Base-by-base conservation (phyloP, 2,113 vertebrate species). In the Seriola rivoliana region DNA sequence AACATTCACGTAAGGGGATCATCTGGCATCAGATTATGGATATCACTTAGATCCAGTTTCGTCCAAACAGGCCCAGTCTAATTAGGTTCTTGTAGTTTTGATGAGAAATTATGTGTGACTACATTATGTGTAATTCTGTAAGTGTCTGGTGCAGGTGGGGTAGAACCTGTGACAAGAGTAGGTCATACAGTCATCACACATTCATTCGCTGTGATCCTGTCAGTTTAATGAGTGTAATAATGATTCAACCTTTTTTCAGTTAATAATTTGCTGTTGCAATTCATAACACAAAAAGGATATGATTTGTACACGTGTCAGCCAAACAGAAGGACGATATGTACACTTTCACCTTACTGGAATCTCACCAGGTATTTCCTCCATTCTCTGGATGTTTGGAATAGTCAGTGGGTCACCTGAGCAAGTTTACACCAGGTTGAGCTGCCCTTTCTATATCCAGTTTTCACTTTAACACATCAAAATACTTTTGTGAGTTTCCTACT, bases 361-460 rank as follows among this genome's bases (percentile, higher is more conserved):
- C n/a, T 60, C 32, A 44, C 21, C 19, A 57, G 44, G 25, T 46
- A 64, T 85, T 85, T 88, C 79, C 85, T 88, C 46, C 78, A 90
- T 90, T 89, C 86, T 84, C 57, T 21, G 25, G 46, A 86, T 90
- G 75, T 85, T 91, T 92, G 67, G 5, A 82, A 44, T 88, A 74
- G 78, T 88, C 42, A 55, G 16, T 52, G 9, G 12, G 71, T 71
- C 62, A 85, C 57, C 69, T 64, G 74, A 81, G 85, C 86, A 87
- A 80, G 82, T 92, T 92, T 48, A 71, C 88, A 90, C 72, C 85
- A 85, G 89, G 71, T 70, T 12, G 40, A 80, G 44, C 71, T 1
- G 58, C 71, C 19, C 19, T n/a, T n/a, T 40, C 19, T 42, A 23
- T 23, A 44, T 72, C 38, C 23, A 54, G 1, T 54, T 67, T 75